A percentile compares a stretch with the other conserved stretches of the same genome.
Evolutionary conservation across 2,113 vertebrate species (phyloP).

Genomic region (Podilymbus podiceps): DNA sequence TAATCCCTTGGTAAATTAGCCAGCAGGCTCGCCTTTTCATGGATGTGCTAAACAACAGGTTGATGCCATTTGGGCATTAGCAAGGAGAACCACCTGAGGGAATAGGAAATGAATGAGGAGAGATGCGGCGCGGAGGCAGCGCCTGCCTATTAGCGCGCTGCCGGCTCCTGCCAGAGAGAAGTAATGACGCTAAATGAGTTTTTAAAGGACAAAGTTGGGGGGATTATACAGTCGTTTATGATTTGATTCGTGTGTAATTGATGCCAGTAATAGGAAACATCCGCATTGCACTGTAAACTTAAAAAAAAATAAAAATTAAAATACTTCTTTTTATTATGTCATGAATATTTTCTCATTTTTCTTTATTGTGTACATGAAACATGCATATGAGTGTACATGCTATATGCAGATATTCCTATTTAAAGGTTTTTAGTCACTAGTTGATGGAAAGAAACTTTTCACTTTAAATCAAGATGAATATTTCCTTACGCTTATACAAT

Average conservation of each 20-base stretch:
- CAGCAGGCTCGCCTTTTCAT: conserved; percentile 85
- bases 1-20: conserved; percentile 86
- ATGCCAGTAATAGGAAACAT: background rate
- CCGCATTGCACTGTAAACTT: background rate
- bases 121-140: conserved; percentile 10
- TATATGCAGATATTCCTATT: background rate
- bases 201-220: conserved; percentile 3
- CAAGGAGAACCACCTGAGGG: conserved; percentile 73
- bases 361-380: rapidly evolving
- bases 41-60: conserved; percentile 73
- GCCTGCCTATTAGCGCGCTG: background rate
- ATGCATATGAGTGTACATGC: background rate
- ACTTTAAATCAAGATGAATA: background rate
- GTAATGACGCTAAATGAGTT: background rate
- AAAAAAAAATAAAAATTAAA: background rate
- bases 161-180: background rate
- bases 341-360: background rate
- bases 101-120: conserved; percentile 67
- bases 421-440: background rate
- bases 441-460: background rate
- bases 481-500: background rate
- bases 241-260: background rate
- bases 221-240: background rate
- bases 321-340: background rate
- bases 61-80: conserved; percentile 77